phyloP scores from a whole-genome alignment of 2,888 invertebrate genomes.

The Pteria penguin region DNA sequence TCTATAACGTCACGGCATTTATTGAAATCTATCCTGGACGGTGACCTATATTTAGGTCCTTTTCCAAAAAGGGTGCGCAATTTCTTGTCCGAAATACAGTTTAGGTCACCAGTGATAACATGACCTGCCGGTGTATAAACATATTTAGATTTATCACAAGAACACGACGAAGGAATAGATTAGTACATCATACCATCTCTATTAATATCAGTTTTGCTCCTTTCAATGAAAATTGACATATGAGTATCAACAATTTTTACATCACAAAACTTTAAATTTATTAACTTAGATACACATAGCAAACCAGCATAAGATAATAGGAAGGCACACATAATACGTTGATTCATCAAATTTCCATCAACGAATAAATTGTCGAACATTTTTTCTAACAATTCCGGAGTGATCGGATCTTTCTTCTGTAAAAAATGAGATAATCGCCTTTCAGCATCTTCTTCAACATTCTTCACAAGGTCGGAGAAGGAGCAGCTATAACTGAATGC shows the following conservation, averaged over 20 bases:
- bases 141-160: too few relatives aligned
- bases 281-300: not conserved
- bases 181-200: too few relatives aligned
- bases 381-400: not conserved
- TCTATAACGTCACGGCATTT: too few relatives aligned
- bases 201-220: constrained; percentile 36
- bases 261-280: not conserved
- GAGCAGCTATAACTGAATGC: constrained; percentile 14
- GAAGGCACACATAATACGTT: constrained; percentile 20
- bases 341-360: not conserved
- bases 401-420: constrained; percentile 15
- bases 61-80: too few relatives aligned
- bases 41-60: too few relatives aligned
- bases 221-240: constrained; percentile 29
- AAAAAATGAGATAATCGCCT: not conserved
- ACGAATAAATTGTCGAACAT: not conserved
- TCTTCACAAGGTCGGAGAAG: constrained; percentile 22
- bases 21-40: too few relatives aligned
- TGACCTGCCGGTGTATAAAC: too few relatives aligned
- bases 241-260: not conserved
- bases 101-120: too few relatives aligned
- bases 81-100: too few relatives aligned
- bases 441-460: constrained; percentile 28
- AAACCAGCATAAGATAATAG: constrained; percentile 1
- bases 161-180: too few relatives aligned